Percentiles rank a stretch among this genome's conserved stretches.
These are phyloP conservation scores for Pipistrellus pygmaeus DNA, from an alignment of 2,797 vertebrate genomes.

Conservation along the genomic window DNA sequence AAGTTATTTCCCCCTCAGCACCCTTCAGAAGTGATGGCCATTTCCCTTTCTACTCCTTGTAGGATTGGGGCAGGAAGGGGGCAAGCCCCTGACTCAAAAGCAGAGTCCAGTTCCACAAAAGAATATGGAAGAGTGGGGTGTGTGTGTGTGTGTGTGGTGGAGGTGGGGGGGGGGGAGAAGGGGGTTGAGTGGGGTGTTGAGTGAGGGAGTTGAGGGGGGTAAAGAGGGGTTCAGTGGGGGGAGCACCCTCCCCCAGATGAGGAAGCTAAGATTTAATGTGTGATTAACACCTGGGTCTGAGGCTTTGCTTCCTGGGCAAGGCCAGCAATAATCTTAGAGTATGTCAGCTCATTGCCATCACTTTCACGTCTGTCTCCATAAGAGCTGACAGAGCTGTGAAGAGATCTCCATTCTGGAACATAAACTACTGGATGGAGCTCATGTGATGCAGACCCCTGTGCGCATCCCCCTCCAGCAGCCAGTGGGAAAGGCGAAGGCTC, in stretches of 20 bases:
- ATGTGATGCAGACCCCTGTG: not conserved
- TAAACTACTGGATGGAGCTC: too few relatives aligned
- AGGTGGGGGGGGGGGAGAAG: fast-evolving
- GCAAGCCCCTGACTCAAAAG: not conserved
- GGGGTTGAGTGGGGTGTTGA: too few relatives aligned
- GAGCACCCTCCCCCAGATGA: fast-evolving
- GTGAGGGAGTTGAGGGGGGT: too few relatives aligned
- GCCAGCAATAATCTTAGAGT: not conserved
- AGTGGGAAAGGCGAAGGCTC: not conserved
- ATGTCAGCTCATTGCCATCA: not conserved
- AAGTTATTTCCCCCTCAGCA: not conserved
- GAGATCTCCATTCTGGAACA: not conserved
- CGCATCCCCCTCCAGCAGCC: not conserved
- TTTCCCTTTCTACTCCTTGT: not conserved
- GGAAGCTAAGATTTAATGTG: not conserved
- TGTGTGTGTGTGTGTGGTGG: too few relatives aligned
- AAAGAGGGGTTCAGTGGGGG: too few relatives aligned
- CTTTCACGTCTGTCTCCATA: not conserved
- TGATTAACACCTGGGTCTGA: not conserved
- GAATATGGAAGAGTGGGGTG: too few relatives aligned
- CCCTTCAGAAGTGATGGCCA: not conserved
- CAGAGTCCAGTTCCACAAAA: not conserved
- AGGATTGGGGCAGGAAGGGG: fast-evolving
- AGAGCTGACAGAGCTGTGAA: not conserved
- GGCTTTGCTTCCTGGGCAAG: not conserved